Evolutionary conservation across 2,888 invertebrate genomes (phyloP), one percentile per base, ranked within the genome.

Genomic region (Apocheima hispidaria): DNA sequence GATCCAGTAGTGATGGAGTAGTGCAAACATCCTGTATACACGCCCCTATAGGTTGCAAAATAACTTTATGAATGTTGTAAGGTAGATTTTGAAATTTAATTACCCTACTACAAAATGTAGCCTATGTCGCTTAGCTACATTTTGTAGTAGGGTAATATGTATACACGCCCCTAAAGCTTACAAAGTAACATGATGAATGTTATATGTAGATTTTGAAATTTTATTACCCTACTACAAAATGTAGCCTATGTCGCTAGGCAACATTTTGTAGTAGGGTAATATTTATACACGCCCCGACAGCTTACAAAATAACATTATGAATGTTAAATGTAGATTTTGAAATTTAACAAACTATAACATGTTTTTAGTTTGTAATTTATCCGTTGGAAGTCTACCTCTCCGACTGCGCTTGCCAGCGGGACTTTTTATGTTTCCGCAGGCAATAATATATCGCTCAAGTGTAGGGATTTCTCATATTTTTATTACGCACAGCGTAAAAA

Each of bases 361-460:
- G n/a, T n/a, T n/a, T n/a, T n/a, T n/a, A n/a, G n/a, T n/a, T n/a
- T 16, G 38, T 20, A 38, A 9, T 1, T 20, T 20, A 9, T 1
- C 18, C 20, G 2, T 14, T 14, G 12, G n/a, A 60, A 57, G 28
- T 62, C 61, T 52, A 52, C 23, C 56, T 35, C 2, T 20, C 7
- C 44, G 52, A 62, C 36, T 6, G 28, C 14, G 21, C 53, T 33
- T 57, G 43, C 56, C 53, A 50, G 74, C 55, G 56, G 61, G 56
- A 57, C 52, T 84, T 87, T 87, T 90, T 90, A 91, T 88, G 83
- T 84, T 83, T 87, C 88, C 88, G 78, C 74, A 75, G 79, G 77
- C 83, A 84, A 85, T 85, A 84, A 86, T 87, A 86, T 85, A 87
- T 84, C 81, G 83, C 70, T 84, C 83, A 82, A 86, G 83, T 83